Conservation (phyloP, 1,140 invertebrate genomes). For the Lamellibrachia luymesi region DNA sequence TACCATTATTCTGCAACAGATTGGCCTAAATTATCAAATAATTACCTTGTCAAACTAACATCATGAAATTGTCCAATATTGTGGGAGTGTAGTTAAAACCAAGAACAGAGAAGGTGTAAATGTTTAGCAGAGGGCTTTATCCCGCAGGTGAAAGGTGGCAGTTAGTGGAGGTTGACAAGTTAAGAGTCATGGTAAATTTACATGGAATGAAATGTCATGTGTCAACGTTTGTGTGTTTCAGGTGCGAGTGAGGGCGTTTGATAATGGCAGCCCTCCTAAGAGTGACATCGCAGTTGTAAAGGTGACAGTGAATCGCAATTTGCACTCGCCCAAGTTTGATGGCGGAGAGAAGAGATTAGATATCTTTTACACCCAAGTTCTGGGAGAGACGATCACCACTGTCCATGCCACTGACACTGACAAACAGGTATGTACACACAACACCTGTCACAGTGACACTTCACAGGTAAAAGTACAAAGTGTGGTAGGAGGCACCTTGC, state of each 20-base stretch:
- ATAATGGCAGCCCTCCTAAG: conserved; percentile 27
- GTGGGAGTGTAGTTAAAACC: too few relatives aligned
- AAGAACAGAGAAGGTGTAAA: too few relatives aligned
- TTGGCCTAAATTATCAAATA: too few relatives aligned
- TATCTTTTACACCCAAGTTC: conserved; percentile 23
- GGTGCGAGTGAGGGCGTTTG: conserved; percentile 25
- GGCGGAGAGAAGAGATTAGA: not conserved
- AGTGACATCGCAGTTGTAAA: conserved; percentile 20
- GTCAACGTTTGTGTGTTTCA: not conserved
- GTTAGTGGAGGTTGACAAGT: too few relatives aligned
- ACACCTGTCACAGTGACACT: not conserved
- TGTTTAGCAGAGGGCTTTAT: too few relatives aligned
- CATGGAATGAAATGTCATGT: too few relatives aligned
- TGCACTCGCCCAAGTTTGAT: conserved; percentile 19
- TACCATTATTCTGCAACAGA: too few relatives aligned
- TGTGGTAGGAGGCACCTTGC: not conserved
- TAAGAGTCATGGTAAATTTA: too few relatives aligned
- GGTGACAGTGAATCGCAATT: conserved; percentile 26
- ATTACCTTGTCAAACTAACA: too few relatives aligned
- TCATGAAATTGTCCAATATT: too few relatives aligned
- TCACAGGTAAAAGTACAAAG: not conserved
- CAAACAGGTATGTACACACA: conserved; percentile 18
- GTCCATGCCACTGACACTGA: conserved; percentile 18
- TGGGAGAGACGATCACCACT: conserved; percentile 12
- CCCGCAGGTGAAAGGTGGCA: too few relatives aligned